Evolutionary conservation across 2,888 invertebrate species (phyloP).

Genomic region (Tiphia femorata): DNA sequence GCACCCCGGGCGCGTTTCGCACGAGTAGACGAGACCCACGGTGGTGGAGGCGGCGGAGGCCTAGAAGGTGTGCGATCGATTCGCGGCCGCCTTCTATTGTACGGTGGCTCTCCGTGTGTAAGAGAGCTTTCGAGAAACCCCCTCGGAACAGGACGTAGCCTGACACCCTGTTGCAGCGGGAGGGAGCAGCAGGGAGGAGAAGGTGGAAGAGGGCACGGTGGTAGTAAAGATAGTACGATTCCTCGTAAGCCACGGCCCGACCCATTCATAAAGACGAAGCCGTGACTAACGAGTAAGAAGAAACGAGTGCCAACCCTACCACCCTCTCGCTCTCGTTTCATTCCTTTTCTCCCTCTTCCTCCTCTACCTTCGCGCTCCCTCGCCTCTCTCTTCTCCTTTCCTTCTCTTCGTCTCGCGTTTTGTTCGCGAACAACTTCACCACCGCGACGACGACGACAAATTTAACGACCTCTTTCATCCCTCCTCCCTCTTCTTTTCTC

Average conservation of each 20-base stretch:
- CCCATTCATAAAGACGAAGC: slow-evolving; percentile 64
- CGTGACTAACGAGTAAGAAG: slow-evolving; percentile 62
- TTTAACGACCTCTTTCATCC: slow-evolving; percentile 19
- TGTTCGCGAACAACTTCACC: not conserved
- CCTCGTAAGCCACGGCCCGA: slow-evolving; percentile 55
- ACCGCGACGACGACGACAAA: no score
- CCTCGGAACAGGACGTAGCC: slow-evolving; percentile 36
- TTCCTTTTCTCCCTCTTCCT: slow-evolving; percentile 10
- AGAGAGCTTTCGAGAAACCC: slow-evolving; percentile 37
- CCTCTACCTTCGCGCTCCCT: no score
- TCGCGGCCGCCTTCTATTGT: slow-evolving; percentile 52
- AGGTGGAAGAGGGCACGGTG: slow-evolving; percentile 43
- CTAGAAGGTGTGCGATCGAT: slow-evolving; percentile 40
- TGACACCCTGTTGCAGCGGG: slow-evolving; percentile 39
- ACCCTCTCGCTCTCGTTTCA: slow-evolving; percentile 20
- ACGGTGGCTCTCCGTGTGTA: slow-evolving; percentile 33
- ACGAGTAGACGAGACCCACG: slow-evolving; percentile 36
- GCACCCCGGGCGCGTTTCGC: slow-evolving; percentile 21
- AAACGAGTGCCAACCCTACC: slow-evolving; percentile 45
- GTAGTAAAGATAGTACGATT: slow-evolving; percentile 57
- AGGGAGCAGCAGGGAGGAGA: slow-evolving; percentile 32
- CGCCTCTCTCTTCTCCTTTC: slow-evolving; percentile 23
- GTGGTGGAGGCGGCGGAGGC: slow-evolving; percentile 16
- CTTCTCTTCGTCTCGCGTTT: slow-evolving; percentile 11
- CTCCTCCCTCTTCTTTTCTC: slow-evolving; percentile 24